Percentiles rank a stretch among this genome's conserved stretches.
Conservation (phyloP, 2,113 vertebrate genomes). For the Rhynchopsitta pachyrhyncha region DNA sequence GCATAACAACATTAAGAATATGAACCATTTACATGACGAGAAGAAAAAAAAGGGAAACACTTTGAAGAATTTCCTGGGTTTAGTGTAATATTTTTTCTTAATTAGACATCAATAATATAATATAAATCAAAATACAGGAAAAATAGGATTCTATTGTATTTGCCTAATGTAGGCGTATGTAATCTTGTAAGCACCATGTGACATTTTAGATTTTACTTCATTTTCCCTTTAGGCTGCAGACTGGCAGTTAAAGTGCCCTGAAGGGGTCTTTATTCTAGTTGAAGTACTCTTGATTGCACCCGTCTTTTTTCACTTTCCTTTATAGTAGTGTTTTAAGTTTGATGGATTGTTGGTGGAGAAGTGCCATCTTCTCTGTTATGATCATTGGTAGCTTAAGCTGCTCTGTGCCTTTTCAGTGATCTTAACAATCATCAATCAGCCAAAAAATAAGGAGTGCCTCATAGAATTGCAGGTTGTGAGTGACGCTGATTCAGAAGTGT, state of each 20-base stretch:
- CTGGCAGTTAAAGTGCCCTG: background rate
- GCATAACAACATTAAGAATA: background rate
- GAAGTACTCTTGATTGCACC: background rate
- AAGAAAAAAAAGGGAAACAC: background rate
- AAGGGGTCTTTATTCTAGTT: conserved; percentile 6
- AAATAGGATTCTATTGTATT: background rate
- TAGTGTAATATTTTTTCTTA: background rate
- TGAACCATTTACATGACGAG: background rate
- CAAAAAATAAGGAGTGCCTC: background rate
- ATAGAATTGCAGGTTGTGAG: background rate
- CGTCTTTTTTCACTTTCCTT: background rate
- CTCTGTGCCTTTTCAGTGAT: background rate
- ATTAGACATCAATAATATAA: background rate
- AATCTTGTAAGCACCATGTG: background rate
- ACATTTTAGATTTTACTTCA: conserved; percentile 7
- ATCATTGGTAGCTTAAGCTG: background rate
- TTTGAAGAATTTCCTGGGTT: background rate
- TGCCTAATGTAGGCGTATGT: background rate
- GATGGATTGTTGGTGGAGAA: background rate
- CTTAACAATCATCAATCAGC: background rate
- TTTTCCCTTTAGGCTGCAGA: conserved; percentile 2
- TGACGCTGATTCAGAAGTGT: background rate
- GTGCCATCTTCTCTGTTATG: background rate
- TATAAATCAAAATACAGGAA: background rate
- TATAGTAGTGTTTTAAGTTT: background rate